Base-by-base conservation (phyloP, 2,113 vertebrate species). In the Hucho hucho region DNA sequence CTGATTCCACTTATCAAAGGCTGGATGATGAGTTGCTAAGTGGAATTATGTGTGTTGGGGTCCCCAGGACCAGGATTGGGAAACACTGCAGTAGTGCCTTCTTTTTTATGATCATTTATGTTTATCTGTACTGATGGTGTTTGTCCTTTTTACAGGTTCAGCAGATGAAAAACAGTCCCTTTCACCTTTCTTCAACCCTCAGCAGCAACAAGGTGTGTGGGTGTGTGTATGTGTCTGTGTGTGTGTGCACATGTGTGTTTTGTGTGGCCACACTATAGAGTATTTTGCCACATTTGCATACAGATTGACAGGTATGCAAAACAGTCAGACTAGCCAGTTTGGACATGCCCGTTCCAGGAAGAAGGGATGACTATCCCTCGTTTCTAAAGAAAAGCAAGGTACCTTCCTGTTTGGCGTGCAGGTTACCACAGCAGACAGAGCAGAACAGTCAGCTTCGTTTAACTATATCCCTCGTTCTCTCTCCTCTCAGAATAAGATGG, bases 161-260 rank as follows among this genome's bases (percentile, higher is more conserved):
- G 81, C 91, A 94, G 79, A 94, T 91, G 92, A 96, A 96, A 91
- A 87, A 91, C 84, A 92, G 90, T 76, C 91, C 93, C 0, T 96
- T 95, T 84, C 91, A 94, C 18, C 84, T 94, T 64, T 94, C 95
- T 68, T 93, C 94, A 65, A 90, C 89, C 70, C 89, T 94, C 82
- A 90, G 92, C 87, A 90, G 89, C 92, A 92, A 84, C 87, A 95
- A 96, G 93, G 95, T 95, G 87, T 90, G 92, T 78, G 32, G 47
- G 32, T 43, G 47, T n/a, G 66, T 43, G 37, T 70, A 72, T 37
- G 32, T 20, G 18, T 75, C 61, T 69, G 47, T 78, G 71, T 67
- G 43, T 81, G 72, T 83, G 6, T 49, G 58, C 4, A 29, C 4
- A 29, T 70, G 67, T 76, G 49, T 43, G 37, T 43, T 43, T 43